phyloP scores from a whole-genome alignment of 2,888 invertebrate species.

The Euproctis similis region DNA sequence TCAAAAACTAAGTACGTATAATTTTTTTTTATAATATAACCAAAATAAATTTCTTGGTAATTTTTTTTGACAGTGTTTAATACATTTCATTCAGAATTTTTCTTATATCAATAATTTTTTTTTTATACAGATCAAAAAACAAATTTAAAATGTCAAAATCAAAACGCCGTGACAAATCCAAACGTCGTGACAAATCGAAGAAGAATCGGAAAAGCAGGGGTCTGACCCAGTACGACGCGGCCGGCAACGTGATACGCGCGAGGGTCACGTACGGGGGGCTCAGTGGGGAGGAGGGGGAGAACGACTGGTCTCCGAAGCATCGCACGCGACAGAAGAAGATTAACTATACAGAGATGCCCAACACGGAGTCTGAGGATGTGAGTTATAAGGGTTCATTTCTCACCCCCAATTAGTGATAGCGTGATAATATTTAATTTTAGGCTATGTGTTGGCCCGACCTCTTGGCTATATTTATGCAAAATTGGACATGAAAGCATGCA shows the following conservation, averaged over 20 bases:
- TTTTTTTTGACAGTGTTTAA: too few relatives aligned
- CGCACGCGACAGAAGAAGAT: constrained; percentile 84
- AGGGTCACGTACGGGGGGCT: constrained; percentile 76
- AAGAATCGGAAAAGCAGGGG: constrained; percentile 32
- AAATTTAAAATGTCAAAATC: constrained; percentile 21
- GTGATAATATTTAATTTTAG: too few relatives aligned
- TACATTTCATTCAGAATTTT: too few relatives aligned
- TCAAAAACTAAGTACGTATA: constrained; percentile 29
- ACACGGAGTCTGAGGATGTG: constrained; percentile 85
- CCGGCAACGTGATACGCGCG: constrained; percentile 51
- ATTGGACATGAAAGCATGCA: too few relatives aligned
- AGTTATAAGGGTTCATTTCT: too few relatives aligned
- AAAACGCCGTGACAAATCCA: constrained; percentile 29
- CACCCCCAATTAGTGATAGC: too few relatives aligned
- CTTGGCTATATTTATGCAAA: too few relatives aligned
- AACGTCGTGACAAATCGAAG: constrained; percentile 30
- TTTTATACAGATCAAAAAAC: constrained; percentile 31
- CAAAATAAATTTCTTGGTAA: too few relatives aligned
- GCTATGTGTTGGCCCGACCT: too few relatives aligned
- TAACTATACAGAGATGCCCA: constrained; percentile 84
- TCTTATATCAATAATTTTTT: background rate
- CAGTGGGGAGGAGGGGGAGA: constrained; percentile 62
- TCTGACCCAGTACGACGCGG: constrained; percentile 57
- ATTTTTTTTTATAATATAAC: too few relatives aligned
- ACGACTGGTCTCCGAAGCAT: constrained; percentile 78